Evolutionary conservation across 2,888 invertebrate species (phyloP).

Genomic region (Epistrophe grossulariae): DNA sequence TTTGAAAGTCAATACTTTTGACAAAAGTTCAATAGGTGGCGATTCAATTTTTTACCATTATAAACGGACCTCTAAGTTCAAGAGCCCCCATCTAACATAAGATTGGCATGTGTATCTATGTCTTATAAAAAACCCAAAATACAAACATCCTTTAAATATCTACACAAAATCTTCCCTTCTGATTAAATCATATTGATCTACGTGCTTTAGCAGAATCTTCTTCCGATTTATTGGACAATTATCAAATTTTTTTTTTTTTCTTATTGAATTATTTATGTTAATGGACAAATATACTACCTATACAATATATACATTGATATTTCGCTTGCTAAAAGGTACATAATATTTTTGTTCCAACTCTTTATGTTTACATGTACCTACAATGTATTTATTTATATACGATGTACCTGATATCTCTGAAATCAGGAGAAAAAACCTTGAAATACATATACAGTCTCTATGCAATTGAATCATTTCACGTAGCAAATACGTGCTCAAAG

Average conservation of each 20-base stretch:
- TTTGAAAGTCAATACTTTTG: too few species aligned
- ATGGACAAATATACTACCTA: neutral
- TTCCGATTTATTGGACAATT: constrained; percentile 14
- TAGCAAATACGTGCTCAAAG: constrained; percentile 39
- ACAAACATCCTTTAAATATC: neutral
- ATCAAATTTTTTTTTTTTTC: neutral
- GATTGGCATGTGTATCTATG: too few species aligned
- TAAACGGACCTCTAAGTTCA: too few species aligned
- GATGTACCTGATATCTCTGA: neutral
- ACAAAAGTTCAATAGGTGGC: too few species aligned
- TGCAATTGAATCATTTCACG: constrained; percentile 42
- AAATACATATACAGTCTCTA: neutral
- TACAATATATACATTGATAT: neutral
- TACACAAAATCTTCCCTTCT: neutral
- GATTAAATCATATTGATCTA: constrained; percentile 2
- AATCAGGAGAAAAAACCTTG: constrained; percentile 20
- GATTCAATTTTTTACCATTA: too few species aligned
- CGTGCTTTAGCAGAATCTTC: constrained; percentile 8
- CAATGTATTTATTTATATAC: neutral
- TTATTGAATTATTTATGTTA: constrained; percentile 1
- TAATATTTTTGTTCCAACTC: constrained; percentile 3
- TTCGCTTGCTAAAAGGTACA: neutral
- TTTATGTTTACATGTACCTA: neutral
- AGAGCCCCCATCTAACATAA: too few species aligned
- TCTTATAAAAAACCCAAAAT: neutral